Evolutionary conservation across 1,140 invertebrate genomes (phyloP), one percentile per base, ranked within the genome.

Genomic region (Argopecten irradians): DNA sequence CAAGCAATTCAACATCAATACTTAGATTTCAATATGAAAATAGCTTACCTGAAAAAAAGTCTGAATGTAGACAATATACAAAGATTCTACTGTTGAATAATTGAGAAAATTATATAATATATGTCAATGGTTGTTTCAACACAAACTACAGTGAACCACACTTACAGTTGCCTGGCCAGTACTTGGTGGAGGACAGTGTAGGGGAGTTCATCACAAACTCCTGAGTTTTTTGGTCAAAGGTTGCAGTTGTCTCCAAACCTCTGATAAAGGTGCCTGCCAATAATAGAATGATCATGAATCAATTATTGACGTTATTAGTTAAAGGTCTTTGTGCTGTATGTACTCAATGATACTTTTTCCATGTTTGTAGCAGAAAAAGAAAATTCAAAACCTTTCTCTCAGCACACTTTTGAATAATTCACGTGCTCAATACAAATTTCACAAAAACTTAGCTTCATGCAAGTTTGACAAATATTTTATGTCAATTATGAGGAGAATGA

Each of bases 91-190:
- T 55, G 46, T 11, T 55, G 22, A 13, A 55, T 11, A 22, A 13
- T 13, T 13, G 22, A 55, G 13, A 55, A 55, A 55, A 11, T 55
- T 55, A 13, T 55, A 22, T 13, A 55, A 13, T 11, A 55, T 13
- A 11, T 22, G 22, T 55, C 11, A 55, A 55, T 11, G 22, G 13
- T 13, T 22, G 36, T 28, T 16, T 33, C 14, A 11, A 9, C 9
- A 85, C 14, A 34, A 34, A 34, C 32, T 34, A 11, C 36, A 34
- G 36, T 36, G 34, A 14, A 85, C 11, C 13, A 85, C 93, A 97
- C 97, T 97, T 95, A 98, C 98, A 96, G 94, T 97, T 97, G 86
- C 98, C 98, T 39, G 98, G 98, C 98, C 98, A 99, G 97, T 98
- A 99, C 96, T 99, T 99, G 92, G 98, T 98, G 0, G 98, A 97